Conservation (phyloP, 2,888 invertebrate species). For the Hirudinaria manillensis region DNA sequence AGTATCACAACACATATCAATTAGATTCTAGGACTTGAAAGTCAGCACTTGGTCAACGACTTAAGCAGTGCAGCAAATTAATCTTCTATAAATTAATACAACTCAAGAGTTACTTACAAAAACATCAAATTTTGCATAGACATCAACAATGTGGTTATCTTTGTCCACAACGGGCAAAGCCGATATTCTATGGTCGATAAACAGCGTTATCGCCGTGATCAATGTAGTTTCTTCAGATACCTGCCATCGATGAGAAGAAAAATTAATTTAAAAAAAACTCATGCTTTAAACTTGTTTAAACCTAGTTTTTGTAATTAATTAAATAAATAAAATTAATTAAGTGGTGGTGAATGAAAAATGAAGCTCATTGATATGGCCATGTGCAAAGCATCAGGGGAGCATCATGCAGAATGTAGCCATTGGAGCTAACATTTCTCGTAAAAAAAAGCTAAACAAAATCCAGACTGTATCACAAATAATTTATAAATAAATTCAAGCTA, state of each 20-base stretch:
- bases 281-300: neutral
- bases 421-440: too few relatives aligned
- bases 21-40: neutral
- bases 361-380: too few relatives aligned
- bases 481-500: too few relatives aligned
- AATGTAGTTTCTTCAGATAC: constrained; percentile 86
- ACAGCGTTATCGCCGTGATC: constrained; percentile 86
- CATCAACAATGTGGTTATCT: constrained; percentile 83
- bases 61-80: neutral
- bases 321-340: too few relatives aligned
- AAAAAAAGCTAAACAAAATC: too few relatives aligned
- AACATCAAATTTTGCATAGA: constrained; percentile 98
- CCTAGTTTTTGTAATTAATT: neutral
- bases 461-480: too few relatives aligned
- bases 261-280: neutral
- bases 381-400: too few relatives aligned
- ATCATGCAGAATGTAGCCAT: too few relatives aligned
- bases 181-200: constrained; percentile 87
- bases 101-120: constrained; percentile 68
- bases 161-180: constrained; percentile 85
- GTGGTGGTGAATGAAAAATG: too few relatives aligned
- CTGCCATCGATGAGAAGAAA: constrained; percentile 41
- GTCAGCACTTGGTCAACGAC: neutral
- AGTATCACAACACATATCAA: neutral
- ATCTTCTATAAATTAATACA: neutral